Evolutionary conservation across 2,797 vertebrate genomes (phyloP).

Genomic region (Smutsia gigantea): DNA sequence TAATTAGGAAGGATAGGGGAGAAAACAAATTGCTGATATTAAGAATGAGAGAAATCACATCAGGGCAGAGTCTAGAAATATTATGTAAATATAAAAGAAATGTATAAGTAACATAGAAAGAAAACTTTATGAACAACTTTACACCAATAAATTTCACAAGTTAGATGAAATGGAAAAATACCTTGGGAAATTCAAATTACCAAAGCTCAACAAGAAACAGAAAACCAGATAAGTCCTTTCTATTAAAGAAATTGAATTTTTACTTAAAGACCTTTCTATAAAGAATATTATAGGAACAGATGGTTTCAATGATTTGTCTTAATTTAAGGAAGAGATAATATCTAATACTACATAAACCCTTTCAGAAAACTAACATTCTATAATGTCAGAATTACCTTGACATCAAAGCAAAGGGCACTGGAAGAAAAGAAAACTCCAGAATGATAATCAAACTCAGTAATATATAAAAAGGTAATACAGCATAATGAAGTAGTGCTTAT

Average conservation of each 20-base stretch:
- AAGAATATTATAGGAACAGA: not conserved
- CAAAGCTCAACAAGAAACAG: not conserved
- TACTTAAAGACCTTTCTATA: not conserved
- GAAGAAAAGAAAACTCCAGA: not conserved
- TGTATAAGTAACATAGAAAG: not conserved
- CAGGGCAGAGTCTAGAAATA: not conserved
- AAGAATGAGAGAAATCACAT: not conserved
- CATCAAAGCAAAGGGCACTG: not conserved
- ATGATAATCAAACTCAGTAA: not conserved
- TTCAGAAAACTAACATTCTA: not conserved
- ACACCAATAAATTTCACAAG: not conserved
- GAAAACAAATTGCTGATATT: not conserved
- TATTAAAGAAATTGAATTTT: not conserved
- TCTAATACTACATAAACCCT: not conserved
- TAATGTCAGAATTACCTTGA: not conserved
- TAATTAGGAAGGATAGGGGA: not conserved
- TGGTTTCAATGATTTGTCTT: not conserved
- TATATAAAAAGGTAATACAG: not conserved
- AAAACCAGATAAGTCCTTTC: not conserved
- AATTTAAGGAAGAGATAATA: not conserved
- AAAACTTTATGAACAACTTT: not conserved
- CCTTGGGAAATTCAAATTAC: not conserved
- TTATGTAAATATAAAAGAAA: not conserved
- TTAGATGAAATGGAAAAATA: not conserved
- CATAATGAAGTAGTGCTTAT: not conserved